These are phyloP conservation scores for Diplodus puntazzo DNA, from an alignment of 2,797 vertebrate genomes.

Conservation along the genomic window DNA sequence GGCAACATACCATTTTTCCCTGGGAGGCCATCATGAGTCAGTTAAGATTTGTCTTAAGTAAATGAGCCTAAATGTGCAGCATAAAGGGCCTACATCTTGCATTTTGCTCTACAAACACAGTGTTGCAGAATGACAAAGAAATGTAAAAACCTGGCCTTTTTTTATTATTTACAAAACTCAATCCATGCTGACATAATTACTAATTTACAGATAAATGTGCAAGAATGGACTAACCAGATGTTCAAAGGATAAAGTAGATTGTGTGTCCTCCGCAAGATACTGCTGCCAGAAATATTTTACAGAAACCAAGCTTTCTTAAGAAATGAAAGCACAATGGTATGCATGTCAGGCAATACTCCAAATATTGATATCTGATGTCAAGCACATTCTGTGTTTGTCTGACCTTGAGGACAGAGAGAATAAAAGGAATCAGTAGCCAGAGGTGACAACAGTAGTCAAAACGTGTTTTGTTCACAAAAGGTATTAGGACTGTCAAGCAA, in stretches of 20 bases:
- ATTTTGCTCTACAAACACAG: background rate
- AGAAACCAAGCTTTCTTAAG: background rate
- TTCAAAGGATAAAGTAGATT: background rate
- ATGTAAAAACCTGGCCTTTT: background rate
- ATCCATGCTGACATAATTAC: background rate
- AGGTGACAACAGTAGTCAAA: background rate
- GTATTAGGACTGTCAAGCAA: constrained; percentile 4
- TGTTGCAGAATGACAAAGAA: too few species aligned
- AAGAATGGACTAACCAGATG: background rate
- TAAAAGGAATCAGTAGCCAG: background rate
- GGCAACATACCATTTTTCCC: background rate
- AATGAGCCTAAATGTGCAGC: background rate
- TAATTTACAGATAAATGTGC: background rate
- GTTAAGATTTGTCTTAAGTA: background rate
- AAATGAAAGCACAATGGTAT: background rate
- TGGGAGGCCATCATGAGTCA: background rate
- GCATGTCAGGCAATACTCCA: too few species aligned
- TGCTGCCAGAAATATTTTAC: background rate
- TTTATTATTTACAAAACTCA: background rate
- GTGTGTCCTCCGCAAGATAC: background rate
- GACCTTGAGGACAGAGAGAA: background rate
- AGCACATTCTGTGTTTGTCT: background rate
- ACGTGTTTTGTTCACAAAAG: background rate
- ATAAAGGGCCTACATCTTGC: background rate
- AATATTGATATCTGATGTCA: background rate